Evolutionary conservation across 2,113 vertebrate genomes (phyloP).

Genomic region (Cyanoderma ruficeps): DNA sequence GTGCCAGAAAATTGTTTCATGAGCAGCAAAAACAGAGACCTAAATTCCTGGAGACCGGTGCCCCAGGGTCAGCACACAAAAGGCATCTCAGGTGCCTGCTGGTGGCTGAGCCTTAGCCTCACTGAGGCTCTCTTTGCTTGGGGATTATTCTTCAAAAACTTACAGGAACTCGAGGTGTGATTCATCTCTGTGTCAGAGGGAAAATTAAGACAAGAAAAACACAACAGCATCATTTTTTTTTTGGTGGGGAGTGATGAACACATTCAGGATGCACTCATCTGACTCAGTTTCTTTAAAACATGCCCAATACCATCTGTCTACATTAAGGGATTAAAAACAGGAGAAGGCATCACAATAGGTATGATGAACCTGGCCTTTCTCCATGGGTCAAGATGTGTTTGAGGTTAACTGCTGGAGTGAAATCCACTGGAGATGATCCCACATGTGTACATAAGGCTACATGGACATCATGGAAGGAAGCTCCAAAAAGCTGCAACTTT

Average conservation of each 20-base stretch:
- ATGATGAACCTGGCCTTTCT: neutral
- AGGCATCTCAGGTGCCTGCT: neutral
- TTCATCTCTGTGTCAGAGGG: neutral
- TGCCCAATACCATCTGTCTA: neutral
- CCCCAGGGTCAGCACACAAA: neutral
- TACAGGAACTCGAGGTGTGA: neutral
- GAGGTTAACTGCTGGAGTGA: neutral
- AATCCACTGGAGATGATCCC: neutral
- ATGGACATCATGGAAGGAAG: neutral
- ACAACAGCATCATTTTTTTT: neutral
- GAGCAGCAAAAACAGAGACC: neutral
- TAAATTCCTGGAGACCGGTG: neutral
- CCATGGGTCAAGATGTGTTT: neutral
- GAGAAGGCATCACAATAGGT: neutral
- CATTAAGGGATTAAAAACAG: neutral
- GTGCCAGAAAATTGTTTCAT: neutral
- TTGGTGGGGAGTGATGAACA: neutral
- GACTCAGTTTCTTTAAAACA: neutral
- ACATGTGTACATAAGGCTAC: fast-evolving
- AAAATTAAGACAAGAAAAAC: neutral
- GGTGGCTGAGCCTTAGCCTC: neutral
- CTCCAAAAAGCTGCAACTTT: neutral
- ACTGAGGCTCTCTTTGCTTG: neutral
- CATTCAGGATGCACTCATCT: neutral
- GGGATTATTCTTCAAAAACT: neutral